Conservation (phyloP, 2,888 invertebrate genomes). For the Lasioglossum lativentre region DNA sequence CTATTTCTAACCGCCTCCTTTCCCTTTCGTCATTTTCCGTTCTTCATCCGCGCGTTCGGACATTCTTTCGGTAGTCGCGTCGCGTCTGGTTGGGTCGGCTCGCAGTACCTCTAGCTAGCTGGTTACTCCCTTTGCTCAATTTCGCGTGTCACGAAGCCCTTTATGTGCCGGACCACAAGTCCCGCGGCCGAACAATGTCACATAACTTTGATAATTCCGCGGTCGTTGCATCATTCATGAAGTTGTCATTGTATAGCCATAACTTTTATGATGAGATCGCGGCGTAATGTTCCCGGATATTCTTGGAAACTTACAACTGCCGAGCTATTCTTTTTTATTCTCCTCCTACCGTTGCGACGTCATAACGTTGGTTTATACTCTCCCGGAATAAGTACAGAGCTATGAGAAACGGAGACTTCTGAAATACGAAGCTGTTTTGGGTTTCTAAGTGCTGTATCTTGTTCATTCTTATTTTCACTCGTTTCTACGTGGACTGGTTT, state of each 20-base stretch:
- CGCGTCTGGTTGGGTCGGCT: background rate
- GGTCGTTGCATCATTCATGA: constrained; percentile 70
- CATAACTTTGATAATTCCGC: constrained; percentile 71
- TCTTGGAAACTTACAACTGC: constrained; percentile 58
- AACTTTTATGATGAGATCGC: constrained; percentile 71
- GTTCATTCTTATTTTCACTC: background rate
- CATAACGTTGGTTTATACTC: constrained; percentile 17
- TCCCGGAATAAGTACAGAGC: background rate
- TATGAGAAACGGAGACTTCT: background rate
- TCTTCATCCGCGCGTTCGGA: constrained; percentile 19
- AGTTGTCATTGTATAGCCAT: constrained; percentile 71
- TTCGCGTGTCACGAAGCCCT: constrained; percentile 71
- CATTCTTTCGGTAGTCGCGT: constrained; percentile 29
- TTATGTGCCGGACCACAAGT: constrained; percentile 58
- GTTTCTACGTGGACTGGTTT: background rate
- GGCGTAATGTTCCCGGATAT: constrained; percentile 42
- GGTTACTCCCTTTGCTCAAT: constrained; percentile 65
- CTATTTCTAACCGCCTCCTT: constrained; percentile 5
- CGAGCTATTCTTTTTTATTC: constrained; percentile 25
- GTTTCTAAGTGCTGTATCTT: background rate
- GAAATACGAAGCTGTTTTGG: background rate
- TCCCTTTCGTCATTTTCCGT: constrained; percentile 6
- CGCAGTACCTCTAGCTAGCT: constrained; percentile 28
- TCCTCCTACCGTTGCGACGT: background rate
- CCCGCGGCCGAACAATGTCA: constrained; percentile 65